phyloP scores from a whole-genome alignment of 1,140 invertebrate genomes.

The Drosophila pandora region DNA sequence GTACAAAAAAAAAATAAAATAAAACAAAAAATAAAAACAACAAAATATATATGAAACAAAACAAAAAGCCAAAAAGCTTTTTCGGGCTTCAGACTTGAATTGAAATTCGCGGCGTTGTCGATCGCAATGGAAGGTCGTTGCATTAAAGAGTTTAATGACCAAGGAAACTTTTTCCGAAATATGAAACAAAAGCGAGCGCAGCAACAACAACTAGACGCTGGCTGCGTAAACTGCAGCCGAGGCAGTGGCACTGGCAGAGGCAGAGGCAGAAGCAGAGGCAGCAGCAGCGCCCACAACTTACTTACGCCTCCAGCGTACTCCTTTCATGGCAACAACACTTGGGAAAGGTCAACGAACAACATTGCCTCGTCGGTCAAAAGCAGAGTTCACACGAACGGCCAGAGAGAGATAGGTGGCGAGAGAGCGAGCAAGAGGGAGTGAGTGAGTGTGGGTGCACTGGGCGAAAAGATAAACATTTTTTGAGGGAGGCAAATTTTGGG shows the following conservation, averaged over 20 bases:
- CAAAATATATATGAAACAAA: constrained; percentile 35
- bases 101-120: constrained; percentile 69
- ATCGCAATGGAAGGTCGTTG: constrained; percentile 79
- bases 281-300: constrained; percentile 56
- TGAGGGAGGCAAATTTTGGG: background rate
- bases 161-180: constrained; percentile 81
- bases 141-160: constrained; percentile 82
- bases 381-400: constrained; percentile 77
- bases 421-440: constrained; percentile 17
- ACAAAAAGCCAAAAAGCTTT: constrained; percentile 39
- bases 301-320: constrained; percentile 50
- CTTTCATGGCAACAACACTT: constrained; percentile 79
- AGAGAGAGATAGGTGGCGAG: constrained; percentile 14
- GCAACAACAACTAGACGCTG: constrained; percentile 56
- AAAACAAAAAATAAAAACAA: constrained; percentile 21
- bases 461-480: background rate
- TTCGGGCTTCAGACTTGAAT: constrained; percentile 52
- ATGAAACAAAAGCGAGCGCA: constrained; percentile 71
- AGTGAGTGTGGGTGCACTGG: constrained; percentile 11
- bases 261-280: constrained; percentile 15
- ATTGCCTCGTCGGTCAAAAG: constrained; percentile 81
- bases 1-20: constrained; percentile 27
- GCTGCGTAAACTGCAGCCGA: constrained; percentile 54
- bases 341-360: constrained; percentile 80
- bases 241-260: constrained; percentile 4